phyloP scores from a whole-genome alignment of 2,113 vertebrate genomes.

The Sylvia atricapilla region DNA sequence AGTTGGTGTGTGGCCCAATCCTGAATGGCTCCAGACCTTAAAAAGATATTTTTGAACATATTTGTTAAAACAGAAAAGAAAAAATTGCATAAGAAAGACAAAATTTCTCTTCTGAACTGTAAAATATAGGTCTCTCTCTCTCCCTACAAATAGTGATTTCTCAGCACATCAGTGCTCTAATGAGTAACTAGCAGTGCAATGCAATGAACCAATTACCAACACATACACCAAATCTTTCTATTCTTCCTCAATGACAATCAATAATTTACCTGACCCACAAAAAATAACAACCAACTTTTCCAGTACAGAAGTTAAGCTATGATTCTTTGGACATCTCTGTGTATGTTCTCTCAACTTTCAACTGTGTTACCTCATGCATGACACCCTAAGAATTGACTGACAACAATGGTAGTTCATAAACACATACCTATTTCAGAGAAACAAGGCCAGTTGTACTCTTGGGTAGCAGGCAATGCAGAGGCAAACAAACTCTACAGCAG shows the following conservation, averaged over 20 bases:
- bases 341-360: neutral
- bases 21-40: constrained; percentile 92
- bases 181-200: neutral
- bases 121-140: neutral
- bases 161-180: neutral
- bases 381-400: neutral
- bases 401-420: neutral
- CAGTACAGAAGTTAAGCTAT: neutral
- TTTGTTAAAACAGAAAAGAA: neutral
- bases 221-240: neutral
- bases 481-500: neutral
- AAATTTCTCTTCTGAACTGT: neutral
- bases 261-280: neutral
- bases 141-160: neutral
- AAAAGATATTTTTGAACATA: constrained; percentile 27
- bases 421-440: neutral
- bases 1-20: constrained; percentile 94
- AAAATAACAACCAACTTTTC: neutral
- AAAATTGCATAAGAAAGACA: neutral
- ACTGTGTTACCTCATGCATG: neutral
- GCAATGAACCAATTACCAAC: neutral
- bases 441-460: neutral
- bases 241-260: neutral
- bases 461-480: neutral
- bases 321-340: neutral